Conservation (phyloP, 1,140 invertebrate genomes). For the Agraylea sexmaculata region DNA sequence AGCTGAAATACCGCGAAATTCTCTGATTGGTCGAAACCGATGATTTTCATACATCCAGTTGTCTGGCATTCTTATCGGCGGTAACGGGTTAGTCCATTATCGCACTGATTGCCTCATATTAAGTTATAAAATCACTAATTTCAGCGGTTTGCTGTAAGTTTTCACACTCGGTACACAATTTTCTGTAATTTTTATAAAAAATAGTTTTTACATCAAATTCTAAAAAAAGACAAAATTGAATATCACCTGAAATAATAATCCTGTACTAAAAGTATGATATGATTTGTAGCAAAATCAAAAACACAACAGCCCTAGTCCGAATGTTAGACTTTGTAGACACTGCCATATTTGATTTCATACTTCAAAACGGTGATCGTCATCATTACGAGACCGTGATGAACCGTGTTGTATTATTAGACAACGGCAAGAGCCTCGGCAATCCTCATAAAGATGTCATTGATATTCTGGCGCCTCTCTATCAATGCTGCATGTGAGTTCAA, state of each 20-base stretch:
- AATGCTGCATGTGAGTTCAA: conserved; percentile 84
- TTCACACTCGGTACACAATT: neutral
- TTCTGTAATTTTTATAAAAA: neutral
- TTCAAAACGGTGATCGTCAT: conserved; percentile 91
- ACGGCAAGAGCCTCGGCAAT: conserved; percentile 88
- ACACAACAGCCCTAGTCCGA: conserved; percentile 42
- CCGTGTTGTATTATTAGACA: conserved; percentile 75
- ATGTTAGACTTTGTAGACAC: conserved; percentile 80
- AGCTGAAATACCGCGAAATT: too few relatives aligned
- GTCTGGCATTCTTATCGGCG: too few relatives aligned
- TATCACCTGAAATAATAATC: neutral
- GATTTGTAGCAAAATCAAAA: conserved; percentile 39
- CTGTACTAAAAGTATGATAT: conserved; percentile 7
- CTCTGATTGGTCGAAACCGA: too few relatives aligned
- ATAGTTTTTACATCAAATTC: neutral
- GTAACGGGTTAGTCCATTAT: too few relatives aligned
- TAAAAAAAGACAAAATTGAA: neutral
- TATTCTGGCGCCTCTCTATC: conserved; percentile 80
- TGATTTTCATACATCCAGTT: too few relatives aligned
- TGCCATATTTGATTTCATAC: conserved; percentile 84
- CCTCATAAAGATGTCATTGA: conserved; percentile 70
- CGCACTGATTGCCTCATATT: neutral
- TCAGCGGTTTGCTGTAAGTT: too few relatives aligned
- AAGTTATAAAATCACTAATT: neutral
- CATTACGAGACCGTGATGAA: conserved; percentile 76